Evolutionary conservation across 2,113 vertebrate genomes (phyloP), one percentile per base, ranked within the genome.

Genomic region (Brachyhypopomus gauderio): DNA sequence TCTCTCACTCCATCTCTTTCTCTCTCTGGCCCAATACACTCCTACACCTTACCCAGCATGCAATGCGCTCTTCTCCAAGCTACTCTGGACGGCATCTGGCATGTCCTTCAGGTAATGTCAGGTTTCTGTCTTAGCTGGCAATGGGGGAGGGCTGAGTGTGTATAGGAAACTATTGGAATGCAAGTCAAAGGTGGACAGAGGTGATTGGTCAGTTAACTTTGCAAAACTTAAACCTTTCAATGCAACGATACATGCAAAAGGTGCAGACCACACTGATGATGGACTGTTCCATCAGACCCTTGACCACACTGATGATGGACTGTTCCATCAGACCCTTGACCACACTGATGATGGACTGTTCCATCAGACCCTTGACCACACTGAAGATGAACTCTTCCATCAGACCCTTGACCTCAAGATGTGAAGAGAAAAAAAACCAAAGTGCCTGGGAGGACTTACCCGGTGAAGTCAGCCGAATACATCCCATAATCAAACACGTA

Each of bases 401-500:
- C 30, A 30, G 30, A 30, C 30, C 30, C 30, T 30, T 30, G 30
- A 30, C 30, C 30, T 30, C 30, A 30, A 30, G 30, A 30, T 30
- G 30, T 30, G 30, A 30, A 30, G 30, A 30, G 30, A 30, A 30
- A 30, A 30, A 30, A 30, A 30, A 1, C 30, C 30, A 30, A 30
- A 30, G 2, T 3, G 30, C 30, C 30, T 30, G 30, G 30, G 30
- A 79, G 56, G 80, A 78, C 97, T 97, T 95, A 99, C 98, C 98
- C 98, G 84, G 98, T 98, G 89, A 99, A 99, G 88, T 99, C 98
- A 88, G 98, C 96, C 63, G 98, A 98, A 92, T 99, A 99, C 89
- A 97, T 97, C 92, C 97, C 97, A 59, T 98, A 98, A 90, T 98
- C 98, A 84, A 98, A 99, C 88, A 99, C 96, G 86, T 98, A 99